Evolutionary conservation across 2,797 vertebrate genomes (phyloP), one percentile per base, ranked within the genome.

Genomic region (Rhinella marina): DNA sequence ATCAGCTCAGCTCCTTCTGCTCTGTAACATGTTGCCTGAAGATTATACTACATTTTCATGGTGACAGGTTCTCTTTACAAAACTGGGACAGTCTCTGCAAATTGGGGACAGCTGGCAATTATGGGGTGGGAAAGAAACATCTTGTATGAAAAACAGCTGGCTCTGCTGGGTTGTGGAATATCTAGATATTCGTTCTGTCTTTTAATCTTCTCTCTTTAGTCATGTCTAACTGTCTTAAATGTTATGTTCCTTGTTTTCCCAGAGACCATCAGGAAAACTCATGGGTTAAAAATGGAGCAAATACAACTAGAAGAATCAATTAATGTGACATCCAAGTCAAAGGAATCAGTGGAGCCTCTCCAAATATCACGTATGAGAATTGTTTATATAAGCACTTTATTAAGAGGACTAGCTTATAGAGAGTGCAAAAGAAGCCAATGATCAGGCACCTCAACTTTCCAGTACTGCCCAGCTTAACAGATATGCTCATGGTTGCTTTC

Each of bases 301-400:
- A 29, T 50, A 59, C 50, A 70, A 21, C 23, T 13, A 25, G 61
- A 29, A 19, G n/a, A 32, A 14, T 61, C 62, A 62, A 70, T 61
- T 25, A 54, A 72, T 84, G 87, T 11, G 1, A 50, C n/a, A 21
- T 14, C 54, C 0, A 54, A 84, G 61, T 29, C 61, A 8, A 50
- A 7, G 1, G 87, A 72, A 23, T 32, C n/a, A 12, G 70, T 41
- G 13, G 87, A 88, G 56, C 75, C 62, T 10, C 76, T 50, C 1
- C 62, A 62, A 80, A 61, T 21, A 7, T 32, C 82, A 88, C 52
- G 87, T 88, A 84, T 59, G 82, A 73, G 2, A 75, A 75, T 48
- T 75, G 23, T 48, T 48, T 41, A 21, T 32, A 72, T 19, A 32
- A 7, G 9, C 29, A 19, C 7, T 41, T 72, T 72, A 72, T 72